Percentiles rank a stretch among this genome's conserved stretches.
These are phyloP conservation scores for Scaeva pyrastri DNA, from an alignment of 2,888 invertebrate genomes.

Conservation along the genomic window DNA sequence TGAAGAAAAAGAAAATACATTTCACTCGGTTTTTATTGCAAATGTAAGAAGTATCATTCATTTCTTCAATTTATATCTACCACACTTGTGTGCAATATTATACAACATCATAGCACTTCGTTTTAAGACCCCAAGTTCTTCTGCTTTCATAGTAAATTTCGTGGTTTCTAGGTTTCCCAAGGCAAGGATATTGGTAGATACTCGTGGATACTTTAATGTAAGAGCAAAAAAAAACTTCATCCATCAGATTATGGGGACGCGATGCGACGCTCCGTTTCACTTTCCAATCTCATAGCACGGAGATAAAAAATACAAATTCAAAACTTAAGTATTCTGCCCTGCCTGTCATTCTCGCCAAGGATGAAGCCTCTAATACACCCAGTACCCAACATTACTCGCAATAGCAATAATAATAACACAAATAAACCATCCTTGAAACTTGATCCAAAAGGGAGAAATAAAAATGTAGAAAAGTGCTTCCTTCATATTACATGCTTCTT, in stretches of 20 bases:
- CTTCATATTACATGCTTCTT: slow-evolving; percentile 14
- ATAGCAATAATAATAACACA: slow-evolving; percentile 40
- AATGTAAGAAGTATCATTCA: slow-evolving; percentile 26
- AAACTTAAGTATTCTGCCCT: slow-evolving; percentile 34
- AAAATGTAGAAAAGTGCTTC: slow-evolving; percentile 32
- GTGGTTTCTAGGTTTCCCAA: background rate
- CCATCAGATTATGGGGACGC: slow-evolving; percentile 37
- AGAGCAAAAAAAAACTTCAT: background rate
- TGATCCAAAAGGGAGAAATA: slow-evolving; percentile 19
- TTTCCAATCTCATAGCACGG: background rate
- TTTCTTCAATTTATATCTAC: slow-evolving; percentile 32
- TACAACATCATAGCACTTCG: slow-evolving; percentile 27
- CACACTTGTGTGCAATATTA: slow-evolving; percentile 17
- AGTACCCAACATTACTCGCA: background rate
- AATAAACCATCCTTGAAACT: slow-evolving; percentile 59
- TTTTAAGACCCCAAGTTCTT: background rate
- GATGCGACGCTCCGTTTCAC: slow-evolving; percentile 10
- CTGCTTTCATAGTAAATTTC: background rate
- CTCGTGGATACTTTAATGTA: background rate
- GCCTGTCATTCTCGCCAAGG: slow-evolving; percentile 12
- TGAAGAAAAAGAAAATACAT: background rate
- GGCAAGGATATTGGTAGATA: background rate
- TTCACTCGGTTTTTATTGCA: background rate
- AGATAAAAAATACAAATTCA: slow-evolving; percentile 20
- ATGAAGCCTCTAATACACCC: slow-evolving; percentile 35